A percentile compares a stretch with the other conserved stretches of the same genome.
These are phyloP conservation scores for Agonopterix alstromeriana DNA, from an alignment of 2,888 invertebrate genomes.

Conservation along the genomic window DNA sequence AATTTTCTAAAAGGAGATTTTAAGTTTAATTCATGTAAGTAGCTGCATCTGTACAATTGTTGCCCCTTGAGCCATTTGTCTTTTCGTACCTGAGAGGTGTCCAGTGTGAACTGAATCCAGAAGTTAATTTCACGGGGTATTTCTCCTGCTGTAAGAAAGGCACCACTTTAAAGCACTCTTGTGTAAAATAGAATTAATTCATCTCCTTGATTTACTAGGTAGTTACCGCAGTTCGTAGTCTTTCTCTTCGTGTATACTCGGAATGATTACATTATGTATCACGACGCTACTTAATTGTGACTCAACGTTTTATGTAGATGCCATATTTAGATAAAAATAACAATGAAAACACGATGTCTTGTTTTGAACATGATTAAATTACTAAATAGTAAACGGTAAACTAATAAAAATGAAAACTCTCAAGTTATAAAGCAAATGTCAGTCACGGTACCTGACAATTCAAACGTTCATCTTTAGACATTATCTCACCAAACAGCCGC, in stretches of 20 bases:
- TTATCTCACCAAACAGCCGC: slow-evolving; percentile 33
- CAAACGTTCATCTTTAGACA: slow-evolving; percentile 27
- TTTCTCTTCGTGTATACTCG: neutral
- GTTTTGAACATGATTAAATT: no score
- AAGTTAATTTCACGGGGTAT: slow-evolving; percentile 72
- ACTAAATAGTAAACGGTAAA: no score
- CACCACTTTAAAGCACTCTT: slow-evolving; percentile 53
- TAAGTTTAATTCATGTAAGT: slow-evolving; percentile 25
- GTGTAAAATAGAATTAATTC: slow-evolving; percentile 60
- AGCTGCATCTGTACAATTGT: slow-evolving; percentile 26
- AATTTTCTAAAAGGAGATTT: slow-evolving; percentile 10
- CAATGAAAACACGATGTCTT: no score
- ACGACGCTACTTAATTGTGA: no score
- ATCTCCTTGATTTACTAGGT: neutral
- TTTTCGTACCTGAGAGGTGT: slow-evolving; percentile 60
- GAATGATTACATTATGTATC: no score
- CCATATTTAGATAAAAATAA: no score
- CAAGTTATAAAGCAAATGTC: slow-evolving; percentile 7
- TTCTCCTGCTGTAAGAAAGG: slow-evolving; percentile 53
- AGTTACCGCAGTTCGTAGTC: neutral
- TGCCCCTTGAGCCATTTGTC: slow-evolving; percentile 48
- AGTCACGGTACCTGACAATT: slow-evolving; percentile 17
- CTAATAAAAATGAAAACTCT: no score
- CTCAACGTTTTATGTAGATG: no score
- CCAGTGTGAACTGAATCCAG: slow-evolving; percentile 56